Evolutionary conservation across 37 sponge, comb jelly and placozoan species (phyloP), one percentile per base, ranked within the genome.

Genomic region (Halichondria panicea): DNA sequence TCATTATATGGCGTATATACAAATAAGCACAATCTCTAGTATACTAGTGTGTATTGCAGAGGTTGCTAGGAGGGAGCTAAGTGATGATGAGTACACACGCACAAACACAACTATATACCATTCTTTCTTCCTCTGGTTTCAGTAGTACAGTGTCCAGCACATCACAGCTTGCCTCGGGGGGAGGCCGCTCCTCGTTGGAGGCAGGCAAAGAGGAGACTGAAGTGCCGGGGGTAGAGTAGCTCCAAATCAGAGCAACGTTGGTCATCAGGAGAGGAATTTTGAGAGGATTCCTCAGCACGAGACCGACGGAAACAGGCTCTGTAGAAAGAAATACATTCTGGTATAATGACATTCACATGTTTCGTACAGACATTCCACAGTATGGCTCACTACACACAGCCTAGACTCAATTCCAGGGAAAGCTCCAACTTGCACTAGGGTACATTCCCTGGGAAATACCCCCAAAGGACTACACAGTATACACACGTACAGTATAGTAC

Each of bases 261-360:
- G 50, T 58, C 68, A 86, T 54, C 31, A 74, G 56, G 21, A 80
- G 68, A 18, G 75, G 58, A 13, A 80, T 62, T 40, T 66, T 52
- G 25, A 91, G 75, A 1, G 71, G 79, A 74, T 91, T 91, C 76
- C 72, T 91, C 68, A 91, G 0, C 43, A 64, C 38, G 27, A 91
- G 46, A 58, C 80, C 75, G 30, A 91, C 88, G 31, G 52, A 63
- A 5, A 91, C 65, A 33, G 68, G 55, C 56, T 91, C 92, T 91
- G 66, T 11, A 80, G 30, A 40, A 63, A 54, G 36, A 68, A 35
- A 63, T 18, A 64, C 13, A 50, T 50, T 19, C 12, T 19, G 12
- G 18, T 19, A 50, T 50, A 50, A 19, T 19, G 18, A 50, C 11
- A 7, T 19, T 18, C 36, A 63, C 64, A 63, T 4, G 11, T 63